phyloP scores from a whole-genome alignment of 2,888 invertebrate genomes.

The Elysia crispata region DNA sequence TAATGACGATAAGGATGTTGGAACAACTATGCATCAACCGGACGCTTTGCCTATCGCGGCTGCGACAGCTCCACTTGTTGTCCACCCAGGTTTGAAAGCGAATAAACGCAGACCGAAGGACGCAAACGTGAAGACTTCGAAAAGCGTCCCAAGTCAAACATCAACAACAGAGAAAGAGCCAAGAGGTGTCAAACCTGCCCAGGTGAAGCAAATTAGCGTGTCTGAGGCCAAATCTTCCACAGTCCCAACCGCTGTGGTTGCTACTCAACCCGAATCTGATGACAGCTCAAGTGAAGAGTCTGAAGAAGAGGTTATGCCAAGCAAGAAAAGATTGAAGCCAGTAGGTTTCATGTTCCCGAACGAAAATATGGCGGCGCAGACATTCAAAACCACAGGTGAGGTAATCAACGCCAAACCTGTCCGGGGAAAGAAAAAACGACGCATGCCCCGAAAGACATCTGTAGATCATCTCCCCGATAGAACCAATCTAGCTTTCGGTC shows the following conservation, averaged over 20 bases:
- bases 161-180: neutral
- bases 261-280: neutral
- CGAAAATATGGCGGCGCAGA: neutral
- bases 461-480: conserved; percentile 5
- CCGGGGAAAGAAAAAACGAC: neutral
- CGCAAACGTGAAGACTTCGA: neutral
- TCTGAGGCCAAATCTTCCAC: neutral
- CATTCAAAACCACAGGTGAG: neutral
- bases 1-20: neutral
- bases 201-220: neutral
- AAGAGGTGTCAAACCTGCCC: neutral
- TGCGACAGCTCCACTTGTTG: too few species aligned
- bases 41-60: too few species aligned
- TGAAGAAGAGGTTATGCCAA: conserved; percentile 1
- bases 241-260: neutral
- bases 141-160: neutral
- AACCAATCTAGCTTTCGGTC: conserved; percentile 19
- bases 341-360: conserved; percentile 2
- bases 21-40: neutral
- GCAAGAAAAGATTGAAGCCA: neutral
- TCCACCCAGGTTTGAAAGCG: neutral
- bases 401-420: conserved; percentile 15
- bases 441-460: neutral
- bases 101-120: neutral
- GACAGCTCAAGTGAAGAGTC: neutral